A percentile compares a stretch with the other conserved stretches of the same genome.
Evolutionary conservation across 2,113 vertebrate genomes (phyloP).

Genomic region (Eptesicus fuscus): DNA sequence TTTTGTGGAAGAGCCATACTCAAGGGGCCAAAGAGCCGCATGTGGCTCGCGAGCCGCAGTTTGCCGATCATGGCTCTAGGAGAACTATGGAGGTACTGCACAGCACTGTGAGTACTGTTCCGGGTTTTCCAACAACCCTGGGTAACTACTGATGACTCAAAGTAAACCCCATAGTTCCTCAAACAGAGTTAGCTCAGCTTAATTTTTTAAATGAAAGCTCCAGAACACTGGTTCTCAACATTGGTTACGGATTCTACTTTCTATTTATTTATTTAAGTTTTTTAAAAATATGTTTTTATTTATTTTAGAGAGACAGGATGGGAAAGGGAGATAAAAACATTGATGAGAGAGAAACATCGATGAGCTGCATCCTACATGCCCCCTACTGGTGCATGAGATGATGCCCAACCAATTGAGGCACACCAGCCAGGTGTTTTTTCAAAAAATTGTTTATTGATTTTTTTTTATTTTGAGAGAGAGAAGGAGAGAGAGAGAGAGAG

Average conservation of each 20-base stretch:
- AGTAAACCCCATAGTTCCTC: background rate
- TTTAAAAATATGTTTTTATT: background rate
- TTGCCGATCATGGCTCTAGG: no score
- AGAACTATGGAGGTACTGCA: background rate
- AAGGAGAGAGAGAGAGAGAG: no score
- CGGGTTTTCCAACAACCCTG: background rate
- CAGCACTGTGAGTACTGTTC: background rate
- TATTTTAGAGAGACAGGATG: background rate
- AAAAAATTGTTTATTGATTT: background rate
- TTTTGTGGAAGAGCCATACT: no score
- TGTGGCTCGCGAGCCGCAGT: no score
- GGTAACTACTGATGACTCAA: background rate
- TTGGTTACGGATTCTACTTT: background rate
- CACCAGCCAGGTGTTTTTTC: background rate
- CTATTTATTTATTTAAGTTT: background rate
- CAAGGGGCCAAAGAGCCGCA: no score
- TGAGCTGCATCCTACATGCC: no score
- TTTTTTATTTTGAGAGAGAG: background rate
- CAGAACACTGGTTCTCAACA: background rate
- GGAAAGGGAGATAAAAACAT: no score
- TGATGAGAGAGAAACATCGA: no score
- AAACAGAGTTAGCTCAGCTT: background rate
- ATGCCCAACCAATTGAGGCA: no score
- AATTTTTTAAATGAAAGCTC: background rate
- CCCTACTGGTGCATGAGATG: no score